Percentiles rank a stretch among this genome's conserved stretches.
Conservation (phyloP, 2,888 invertebrate genomes). For the Chrysolina americana region DNA sequence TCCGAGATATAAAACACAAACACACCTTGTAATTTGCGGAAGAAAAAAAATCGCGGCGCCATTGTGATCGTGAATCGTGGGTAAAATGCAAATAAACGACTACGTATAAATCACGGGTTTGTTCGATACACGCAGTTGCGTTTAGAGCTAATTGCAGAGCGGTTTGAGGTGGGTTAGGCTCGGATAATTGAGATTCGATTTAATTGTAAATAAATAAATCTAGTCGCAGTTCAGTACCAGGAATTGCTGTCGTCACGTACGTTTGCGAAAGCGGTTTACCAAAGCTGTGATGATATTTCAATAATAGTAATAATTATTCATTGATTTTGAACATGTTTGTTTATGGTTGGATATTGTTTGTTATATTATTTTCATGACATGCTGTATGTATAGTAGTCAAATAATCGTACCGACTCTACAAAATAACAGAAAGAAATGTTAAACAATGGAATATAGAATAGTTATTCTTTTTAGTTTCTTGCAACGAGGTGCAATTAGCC, state of each 20-base stretch:
- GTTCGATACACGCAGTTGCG: conserved; percentile 37
- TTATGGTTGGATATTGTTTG: too few species aligned
- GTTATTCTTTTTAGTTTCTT: too few species aligned
- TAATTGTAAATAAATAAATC: conserved; percentile 13
- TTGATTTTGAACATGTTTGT: too few species aligned
- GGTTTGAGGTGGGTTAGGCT: conserved; percentile 27
- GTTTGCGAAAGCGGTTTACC: not conserved
- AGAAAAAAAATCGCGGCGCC: conserved; percentile 12
- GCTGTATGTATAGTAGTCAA: too few species aligned
- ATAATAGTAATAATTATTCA: too few species aligned
- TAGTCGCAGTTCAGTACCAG: not conserved
- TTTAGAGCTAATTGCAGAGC: conserved; percentile 33
- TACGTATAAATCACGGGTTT: conserved; percentile 26
- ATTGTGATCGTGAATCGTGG: conserved; percentile 22
- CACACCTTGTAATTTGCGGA: conserved; percentile 12
- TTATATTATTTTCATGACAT: too few species aligned
- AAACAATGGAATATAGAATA: too few species aligned
- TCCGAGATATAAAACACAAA: conserved; percentile 1
- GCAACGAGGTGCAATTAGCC: too few species aligned
- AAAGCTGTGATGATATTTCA: too few species aligned
- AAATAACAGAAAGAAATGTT: too few species aligned
- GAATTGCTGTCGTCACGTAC: conserved; percentile 7
- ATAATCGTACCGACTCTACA: too few species aligned
- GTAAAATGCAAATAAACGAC: conserved; percentile 25
- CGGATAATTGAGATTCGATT: conserved; percentile 22